These are phyloP conservation scores for Iguana delicatissima DNA, from an alignment of 2,797 vertebrate species.

Conservation along the genomic window DNA sequence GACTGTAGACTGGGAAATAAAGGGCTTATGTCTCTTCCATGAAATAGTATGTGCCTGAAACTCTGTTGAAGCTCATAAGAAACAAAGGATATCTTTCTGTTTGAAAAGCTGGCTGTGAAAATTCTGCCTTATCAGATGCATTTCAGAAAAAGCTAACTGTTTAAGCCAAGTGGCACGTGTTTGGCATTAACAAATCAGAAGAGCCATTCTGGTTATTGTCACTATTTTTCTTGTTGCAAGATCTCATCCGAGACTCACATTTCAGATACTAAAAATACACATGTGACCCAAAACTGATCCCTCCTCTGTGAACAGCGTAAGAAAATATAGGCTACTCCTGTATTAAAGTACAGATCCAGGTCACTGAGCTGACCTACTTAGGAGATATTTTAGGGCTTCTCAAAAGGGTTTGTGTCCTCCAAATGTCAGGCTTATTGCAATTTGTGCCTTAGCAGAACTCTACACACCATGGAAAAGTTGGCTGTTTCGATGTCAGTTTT, in stretches of 20 bases:
- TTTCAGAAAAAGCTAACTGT: constrained; percentile 30
- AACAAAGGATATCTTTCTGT: constrained; percentile 9
- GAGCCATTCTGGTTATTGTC: constrained; percentile 45
- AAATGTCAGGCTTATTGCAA: constrained; percentile 67
- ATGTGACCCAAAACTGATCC: not conserved
- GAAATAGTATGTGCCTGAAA: constrained; percentile 27
- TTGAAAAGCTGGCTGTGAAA: constrained; percentile 25
- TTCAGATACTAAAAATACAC: constrained; percentile 67
- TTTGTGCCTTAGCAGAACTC: constrained; percentile 37
- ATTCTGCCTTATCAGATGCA: not conserved
- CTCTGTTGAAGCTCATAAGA: not conserved
- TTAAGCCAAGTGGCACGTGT: constrained; percentile 29
- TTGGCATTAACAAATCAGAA: constrained; percentile 48
- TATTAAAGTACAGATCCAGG: constrained; percentile 63
- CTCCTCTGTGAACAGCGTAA: constrained; percentile 61
- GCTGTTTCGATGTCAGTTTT: constrained; percentile 50
- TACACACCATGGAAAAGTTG: constrained; percentile 48
- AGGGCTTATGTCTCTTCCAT: not conserved
- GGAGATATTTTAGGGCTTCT: constrained; percentile 72
- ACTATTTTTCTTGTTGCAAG: constrained; percentile 42
- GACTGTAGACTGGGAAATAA: not conserved
- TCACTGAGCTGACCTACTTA: constrained; percentile 68
- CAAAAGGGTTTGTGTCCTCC: constrained; percentile 63
- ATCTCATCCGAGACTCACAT: constrained; percentile 63
- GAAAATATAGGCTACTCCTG: constrained; percentile 60